Evolutionary conservation across 2,888 invertebrate species (phyloP), one percentile per base, ranked within the genome.

Genomic region (Helicoverpa assulta): DNA sequence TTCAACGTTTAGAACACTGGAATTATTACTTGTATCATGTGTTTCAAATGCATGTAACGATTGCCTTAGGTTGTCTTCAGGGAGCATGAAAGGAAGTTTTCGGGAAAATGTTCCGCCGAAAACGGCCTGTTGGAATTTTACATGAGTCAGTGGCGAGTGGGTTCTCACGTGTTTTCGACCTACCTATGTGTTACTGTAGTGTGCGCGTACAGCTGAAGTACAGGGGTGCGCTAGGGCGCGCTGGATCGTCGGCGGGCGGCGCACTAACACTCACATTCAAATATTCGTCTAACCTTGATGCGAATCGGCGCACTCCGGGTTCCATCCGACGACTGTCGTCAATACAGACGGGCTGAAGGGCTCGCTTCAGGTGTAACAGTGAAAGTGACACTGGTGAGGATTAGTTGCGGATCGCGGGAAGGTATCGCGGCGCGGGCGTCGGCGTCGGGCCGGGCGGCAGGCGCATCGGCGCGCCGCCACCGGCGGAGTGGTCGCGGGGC

Each of bases 261-360:
- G 91, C 95, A 95, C 94, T 89, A 92, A 92, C 95, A 95, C 95
- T 95, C 95, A 94, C 95, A 92, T 91, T 92, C 92, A 93, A 93
- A 94, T 94, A 93, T 94, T 93, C 93, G 91, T 93, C 95, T 95
- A 95, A 95, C 95, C 95, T 95, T 95, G 94, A 94, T 94, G 95
- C 95, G 95, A 94, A 94, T 95, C 93, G 95, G 93, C 92, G 94
- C 95, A 94, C 94, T 94, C 94, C 93, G 95, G 95, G 95, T 94
- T 94, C 95, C 95, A 95, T 95, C 93, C 94, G 95, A 93, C 93
- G 94, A 90, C 89, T 89, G 92, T 92, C 93, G 93, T 92, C 92
- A 89, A 90, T 89, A 91, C 91, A 89, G 93, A 92, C 92, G 92
- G 92, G 94, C 91, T 90, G 93, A 91, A 91, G 94, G 92, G 93